phyloP scores from a whole-genome alignment of 2,113 vertebrate genomes.

The Mustela nigripes region DNA sequence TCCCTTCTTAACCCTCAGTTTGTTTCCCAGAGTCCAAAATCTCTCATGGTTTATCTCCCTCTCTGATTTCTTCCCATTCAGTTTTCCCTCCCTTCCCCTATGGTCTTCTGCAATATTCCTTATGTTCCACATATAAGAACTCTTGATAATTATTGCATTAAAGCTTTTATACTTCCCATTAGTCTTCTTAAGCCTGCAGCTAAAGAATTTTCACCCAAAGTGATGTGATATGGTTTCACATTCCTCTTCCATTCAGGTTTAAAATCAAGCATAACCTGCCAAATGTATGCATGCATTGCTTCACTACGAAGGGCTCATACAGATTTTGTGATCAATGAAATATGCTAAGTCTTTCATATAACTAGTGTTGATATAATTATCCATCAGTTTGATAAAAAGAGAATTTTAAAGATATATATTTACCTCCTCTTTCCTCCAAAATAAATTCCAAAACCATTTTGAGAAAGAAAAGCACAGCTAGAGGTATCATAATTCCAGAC shows the following conservation, averaged over 20 bases:
- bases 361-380: background rate
- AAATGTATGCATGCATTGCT: background rate
- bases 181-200: background rate
- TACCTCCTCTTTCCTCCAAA: background rate
- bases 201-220: background rate
- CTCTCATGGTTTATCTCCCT: background rate
- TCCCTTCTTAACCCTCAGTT: background rate
- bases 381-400: background rate
- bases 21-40: background rate
- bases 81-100: background rate
- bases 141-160: background rate
- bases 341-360: background rate
- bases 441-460: background rate
- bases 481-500: background rate
- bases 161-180: background rate
- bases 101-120: background rate
- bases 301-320: background rate
- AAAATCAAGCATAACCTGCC: background rate
- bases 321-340: background rate
- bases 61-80: background rate
- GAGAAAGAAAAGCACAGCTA: background rate
- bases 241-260: background rate
- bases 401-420: background rate
- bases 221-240: background rate
- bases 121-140: background rate